Conservation (phyloP, 2,888 invertebrate genomes). For the Stenoptilia bipunctidactyla region DNA sequence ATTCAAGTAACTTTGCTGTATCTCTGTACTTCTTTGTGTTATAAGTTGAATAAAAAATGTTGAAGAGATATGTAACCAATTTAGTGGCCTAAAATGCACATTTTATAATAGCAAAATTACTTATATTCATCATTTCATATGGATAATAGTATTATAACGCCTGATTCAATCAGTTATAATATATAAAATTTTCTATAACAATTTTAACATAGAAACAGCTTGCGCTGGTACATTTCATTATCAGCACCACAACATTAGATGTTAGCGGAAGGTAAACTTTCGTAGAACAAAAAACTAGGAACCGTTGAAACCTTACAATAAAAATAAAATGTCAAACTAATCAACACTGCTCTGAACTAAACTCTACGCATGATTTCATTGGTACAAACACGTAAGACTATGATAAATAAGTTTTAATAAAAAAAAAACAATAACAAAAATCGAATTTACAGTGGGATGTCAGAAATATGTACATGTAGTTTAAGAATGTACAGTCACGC, state of each 20-base stretch:
- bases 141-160: too few relatives aligned
- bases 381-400: slow-evolving; percentile 24
- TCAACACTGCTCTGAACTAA: slow-evolving; percentile 26
- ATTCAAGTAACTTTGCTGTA: too few relatives aligned
- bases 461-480: too few relatives aligned
- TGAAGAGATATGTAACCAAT: too few relatives aligned
- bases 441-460: slow-evolving; percentile 29
- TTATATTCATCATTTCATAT: too few relatives aligned
- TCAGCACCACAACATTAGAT: slow-evolving; percentile 18
- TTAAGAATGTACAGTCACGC: too few relatives aligned
- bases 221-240: background rate
- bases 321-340: slow-evolving; percentile 22
- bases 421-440: slow-evolving; percentile 38
- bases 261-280: slow-evolving; percentile 19
- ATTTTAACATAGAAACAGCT: background rate
- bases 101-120: too few relatives aligned
- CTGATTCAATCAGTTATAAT: too few relatives aligned
- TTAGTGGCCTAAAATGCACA: too few relatives aligned
- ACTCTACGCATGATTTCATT: slow-evolving; percentile 36
- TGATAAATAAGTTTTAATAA: slow-evolving; percentile 27
- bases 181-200: background rate
- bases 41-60: too few relatives aligned
- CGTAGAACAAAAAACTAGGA: slow-evolving; percentile 14
- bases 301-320: slow-evolving; percentile 26
- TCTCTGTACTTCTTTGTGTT: too few relatives aligned